These are phyloP conservation scores for Aphaenogaster floridana DNA, from an alignment of 1,140 invertebrate genomes.

Conservation along the genomic window DNA sequence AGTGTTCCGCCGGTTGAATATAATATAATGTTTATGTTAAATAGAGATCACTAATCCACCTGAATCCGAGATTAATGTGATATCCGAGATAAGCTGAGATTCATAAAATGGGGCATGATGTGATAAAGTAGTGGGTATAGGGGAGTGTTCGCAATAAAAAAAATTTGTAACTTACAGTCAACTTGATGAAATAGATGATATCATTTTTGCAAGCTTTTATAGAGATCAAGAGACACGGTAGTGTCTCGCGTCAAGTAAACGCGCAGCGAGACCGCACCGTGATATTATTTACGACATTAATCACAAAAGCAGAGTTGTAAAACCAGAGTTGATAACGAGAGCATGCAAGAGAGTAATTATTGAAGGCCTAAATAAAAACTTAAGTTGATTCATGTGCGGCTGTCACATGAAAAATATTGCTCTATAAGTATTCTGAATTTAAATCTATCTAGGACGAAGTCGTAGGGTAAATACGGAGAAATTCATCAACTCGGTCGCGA, in stretches of 20 bases:
- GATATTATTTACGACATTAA: slow-evolving; percentile 27
- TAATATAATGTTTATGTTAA: background rate
- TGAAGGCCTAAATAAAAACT: slow-evolving; percentile 4
- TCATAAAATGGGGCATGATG: background rate
- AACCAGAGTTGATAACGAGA: background rate
- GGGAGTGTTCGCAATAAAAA: background rate
- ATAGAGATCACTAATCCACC: background rate
- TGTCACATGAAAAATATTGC: slow-evolving; percentile 20
- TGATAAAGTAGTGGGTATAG: background rate
- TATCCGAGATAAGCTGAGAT: background rate
- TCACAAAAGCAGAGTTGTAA: slow-evolving; percentile 1
- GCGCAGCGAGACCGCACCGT: too few relatives aligned
- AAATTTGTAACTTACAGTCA: background rate
- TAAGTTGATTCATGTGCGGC: background rate
- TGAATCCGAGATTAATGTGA: background rate
- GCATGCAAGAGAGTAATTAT: slow-evolving; percentile 66
- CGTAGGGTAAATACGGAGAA: background rate
- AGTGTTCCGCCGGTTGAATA: background rate
- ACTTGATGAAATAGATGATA: background rate
- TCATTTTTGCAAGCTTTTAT: background rate
- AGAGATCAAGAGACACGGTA: too few relatives aligned
- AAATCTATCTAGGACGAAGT: background rate
- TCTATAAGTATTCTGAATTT: background rate
- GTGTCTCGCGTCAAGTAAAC: too few relatives aligned
- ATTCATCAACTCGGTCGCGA: background rate